Evolutionary conservation across 2,888 invertebrate genomes (phyloP).

Genomic region (Lampropteryx suffumata): DNA sequence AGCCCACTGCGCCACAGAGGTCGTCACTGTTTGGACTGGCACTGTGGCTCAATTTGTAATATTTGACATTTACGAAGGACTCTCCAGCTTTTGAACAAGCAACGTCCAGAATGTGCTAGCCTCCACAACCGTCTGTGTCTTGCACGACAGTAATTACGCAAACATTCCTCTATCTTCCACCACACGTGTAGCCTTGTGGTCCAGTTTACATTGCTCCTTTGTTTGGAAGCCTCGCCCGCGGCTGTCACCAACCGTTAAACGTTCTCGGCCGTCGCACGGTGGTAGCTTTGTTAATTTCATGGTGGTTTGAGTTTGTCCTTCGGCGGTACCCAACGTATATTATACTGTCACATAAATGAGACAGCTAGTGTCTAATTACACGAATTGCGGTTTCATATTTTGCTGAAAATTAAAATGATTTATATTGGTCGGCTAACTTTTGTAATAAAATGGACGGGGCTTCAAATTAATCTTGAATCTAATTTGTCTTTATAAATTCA

Average conservation of each 20-base stretch:
- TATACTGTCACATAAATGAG: conserved; percentile 45
- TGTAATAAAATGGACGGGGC: conserved; percentile 20
- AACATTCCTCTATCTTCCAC: conserved; percentile 14
- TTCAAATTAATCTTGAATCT: conserved; percentile 19
- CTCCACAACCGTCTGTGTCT: neutral
- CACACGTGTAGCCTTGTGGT: conserved; percentile 52
- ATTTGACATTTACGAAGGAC: no score
- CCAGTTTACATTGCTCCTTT: conserved; percentile 67
- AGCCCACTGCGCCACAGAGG: no score
- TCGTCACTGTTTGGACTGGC: no score
- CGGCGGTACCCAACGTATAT: conserved; percentile 51
- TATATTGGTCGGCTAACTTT: conserved; percentile 28
- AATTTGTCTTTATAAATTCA: conserved; percentile 21
- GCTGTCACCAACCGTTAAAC: conserved; percentile 73
- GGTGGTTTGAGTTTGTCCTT: conserved; percentile 62
- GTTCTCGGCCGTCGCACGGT: conserved; percentile 44
- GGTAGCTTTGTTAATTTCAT: conserved; percentile 72
- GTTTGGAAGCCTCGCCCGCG: conserved; percentile 62
- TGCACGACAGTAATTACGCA: conserved; percentile 4
- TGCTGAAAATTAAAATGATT: conserved; percentile 33
- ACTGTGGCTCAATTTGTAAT: no score
- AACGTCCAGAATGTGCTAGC: no score
- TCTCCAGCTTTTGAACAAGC: no score
- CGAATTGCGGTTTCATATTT: conserved; percentile 33
- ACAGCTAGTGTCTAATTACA: conserved; percentile 36